phyloP scores from a whole-genome alignment of 1,140 invertebrate genomes.

The Drosophila sucinea region DNA sequence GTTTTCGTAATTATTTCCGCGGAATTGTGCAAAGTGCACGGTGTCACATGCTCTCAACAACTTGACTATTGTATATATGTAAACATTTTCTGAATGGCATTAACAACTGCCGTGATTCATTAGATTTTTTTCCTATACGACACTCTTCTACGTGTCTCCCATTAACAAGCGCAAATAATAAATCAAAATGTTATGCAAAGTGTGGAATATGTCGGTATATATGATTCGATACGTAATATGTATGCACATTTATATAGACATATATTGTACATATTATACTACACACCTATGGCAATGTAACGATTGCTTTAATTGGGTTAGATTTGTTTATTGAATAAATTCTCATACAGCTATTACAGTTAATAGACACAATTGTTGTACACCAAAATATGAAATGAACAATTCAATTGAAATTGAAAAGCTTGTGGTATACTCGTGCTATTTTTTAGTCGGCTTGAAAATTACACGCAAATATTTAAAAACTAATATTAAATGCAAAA shows the following conservation, averaged over 20 bases:
- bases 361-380: slow-evolving; percentile 25
- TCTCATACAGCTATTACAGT: slow-evolving; percentile 23
- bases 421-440: neutral
- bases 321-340: slow-evolving; percentile 30
- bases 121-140: slow-evolving; percentile 20
- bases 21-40: slow-evolving; percentile 56
- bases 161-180: slow-evolving; percentile 34
- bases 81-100: slow-evolving; percentile 35
- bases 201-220: slow-evolving; percentile 2
- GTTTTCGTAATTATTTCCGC: slow-evolving; percentile 26
- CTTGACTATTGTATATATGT: slow-evolving; percentile 30
- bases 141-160: slow-evolving; percentile 20
- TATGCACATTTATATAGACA: slow-evolving; percentile 8
- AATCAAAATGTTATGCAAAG: slow-evolving; percentile 54
- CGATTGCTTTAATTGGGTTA: slow-evolving; percentile 38
- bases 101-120: slow-evolving; percentile 54
- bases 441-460: neutral
- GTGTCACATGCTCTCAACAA: slow-evolving; percentile 62
- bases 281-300: slow-evolving; percentile 20
- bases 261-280: neutral
- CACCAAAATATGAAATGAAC: slow-evolving; percentile 1
- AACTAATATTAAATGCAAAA: neutral
- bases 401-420: slow-evolving; percentile 1
- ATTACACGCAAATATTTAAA: neutral
- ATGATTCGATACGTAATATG: slow-evolving; percentile 5